Base-by-base conservation (phyloP, 2,113 vertebrate species). In the Cryptotis parvus region DNA sequence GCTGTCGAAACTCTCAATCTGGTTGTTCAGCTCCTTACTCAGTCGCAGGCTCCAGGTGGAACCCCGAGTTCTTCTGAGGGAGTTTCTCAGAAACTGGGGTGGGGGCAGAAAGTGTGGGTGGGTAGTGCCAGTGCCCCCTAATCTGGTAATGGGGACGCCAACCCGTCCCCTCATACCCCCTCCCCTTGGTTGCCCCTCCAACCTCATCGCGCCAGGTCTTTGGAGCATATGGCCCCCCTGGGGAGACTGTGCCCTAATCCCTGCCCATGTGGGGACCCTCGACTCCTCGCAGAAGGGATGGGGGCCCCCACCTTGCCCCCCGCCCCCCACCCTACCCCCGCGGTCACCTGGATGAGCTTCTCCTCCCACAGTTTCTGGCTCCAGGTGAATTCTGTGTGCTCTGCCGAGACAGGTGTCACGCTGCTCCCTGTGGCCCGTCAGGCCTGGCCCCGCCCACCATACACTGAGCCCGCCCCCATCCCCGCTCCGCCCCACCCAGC, bases 41-140 rank as follows among this genome's bases (percentile, higher is more conserved):
- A 96, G 93, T 10, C 82, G 90, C 41, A 95, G 73, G 82, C 94
- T 96, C 96, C 96, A 97, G n/a, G 2, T 93, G 82, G 96, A 95
- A 15, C 91, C 94, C 39, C 45, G 88, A 9, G 93, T 96, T 45
- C 76, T 96, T 94, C 80, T 96, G 68, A 97, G 90, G 29, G 95
- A 97, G 81, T 80, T 79, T 83, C 76, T 94, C 75, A 97, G 90
- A 77, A 97, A 97, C 96, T 97, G 43, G 16, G 22, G 77, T 6
- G 1, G 29, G 82, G 68, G 10, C 2, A 58, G 31, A 43, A n/a
- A 81, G 75, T 3, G 0, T 24, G 0, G 0, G n/a, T 8, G 10
- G 3, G 8, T 4, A 8, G 39, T 31, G 33, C 27, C 31, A 9
- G 33, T 9, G 22, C 1, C 16, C 1, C 18, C 37, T 16, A 52